Evolutionary conservation across 2,113 vertebrate species (phyloP), one percentile per base, ranked within the genome.

Genomic region (Xerus inauris): DNA sequence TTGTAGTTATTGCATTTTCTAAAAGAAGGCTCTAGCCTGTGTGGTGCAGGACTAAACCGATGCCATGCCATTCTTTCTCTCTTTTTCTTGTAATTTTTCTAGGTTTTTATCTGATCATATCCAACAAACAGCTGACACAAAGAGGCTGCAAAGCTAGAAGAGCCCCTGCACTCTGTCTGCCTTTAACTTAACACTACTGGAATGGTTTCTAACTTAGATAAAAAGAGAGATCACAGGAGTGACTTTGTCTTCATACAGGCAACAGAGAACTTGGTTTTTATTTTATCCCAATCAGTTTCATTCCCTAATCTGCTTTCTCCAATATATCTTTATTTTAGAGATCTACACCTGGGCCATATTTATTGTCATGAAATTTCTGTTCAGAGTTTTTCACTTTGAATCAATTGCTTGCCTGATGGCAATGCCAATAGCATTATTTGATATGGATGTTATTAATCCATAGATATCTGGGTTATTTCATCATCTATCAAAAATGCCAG

Each of bases 91-190:
- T 98, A 98, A 98, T 98, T 99, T 98, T 99, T 98, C 95, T 65
- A 98, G 98, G 98, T 98, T 98, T 99, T 99, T 99, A 99, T 99
- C 98, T 98, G 98, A 99, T 99, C 98, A 98, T 98, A 98, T 99
- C 98, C 98, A 96, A 98, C 96, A 98, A 99, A 99, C 98, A 99
- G 98, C 99, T 99, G 99, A 99, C 98, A 86, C 97, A 97, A 98
- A 99, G 98, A 99, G 98, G 98, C 98, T 99, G 94, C 98, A 99
- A 98, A 98, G 98, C 98, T 98, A 98, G 98, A 99, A 99, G 98
- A 99, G 98, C 97, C 98, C 98, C 99, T 98, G 98, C 98, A 97
- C 99, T 98, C 98, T 99, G 98, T 99, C 98, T 98, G 97, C 98
- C 97, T 98, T 99, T 97, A 98, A 97, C 98, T 98, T 98, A 96